Evolutionary conservation across 35 echinoderm and acorn worm genomes (phyloP).

Genomic region (Ptychodera flava): DNA sequence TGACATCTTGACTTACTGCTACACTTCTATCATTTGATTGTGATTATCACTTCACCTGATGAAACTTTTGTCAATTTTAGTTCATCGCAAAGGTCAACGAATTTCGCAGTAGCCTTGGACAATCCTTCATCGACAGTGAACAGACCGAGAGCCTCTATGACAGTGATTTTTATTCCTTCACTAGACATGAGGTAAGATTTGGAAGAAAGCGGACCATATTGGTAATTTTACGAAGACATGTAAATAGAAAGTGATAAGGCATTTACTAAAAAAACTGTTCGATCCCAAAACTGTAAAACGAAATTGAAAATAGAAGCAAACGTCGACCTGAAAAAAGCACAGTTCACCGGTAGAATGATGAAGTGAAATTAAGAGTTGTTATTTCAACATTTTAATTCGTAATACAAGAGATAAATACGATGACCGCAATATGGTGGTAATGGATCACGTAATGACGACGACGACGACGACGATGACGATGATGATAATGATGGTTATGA

Average conservation of each 20-base stretch:
- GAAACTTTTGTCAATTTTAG: no score
- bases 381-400: no score
- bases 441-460: neutral
- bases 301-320: neutral
- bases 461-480: neutral
- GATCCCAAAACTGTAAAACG: neutral
- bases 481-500: neutral
- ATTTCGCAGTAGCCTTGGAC: neutral
- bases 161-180: neutral
- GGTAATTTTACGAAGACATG: neutral
- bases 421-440: no score
- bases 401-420: no score
- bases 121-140: neutral
- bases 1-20: no score
- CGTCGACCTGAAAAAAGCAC: neutral
- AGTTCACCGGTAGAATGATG: neutral
- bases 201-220: neutral
- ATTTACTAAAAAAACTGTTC: no score
- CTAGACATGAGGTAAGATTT: neutral
- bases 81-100: neutral
- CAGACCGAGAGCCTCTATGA: neutral
- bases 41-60: no score
- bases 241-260: no score
- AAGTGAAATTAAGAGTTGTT: neutral
- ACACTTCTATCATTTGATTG: no score